Evolutionary conservation across 2,113 vertebrate species (phyloP), one percentile per base, ranked within the genome.

Genomic region (Cyprinus carpio): DNA sequence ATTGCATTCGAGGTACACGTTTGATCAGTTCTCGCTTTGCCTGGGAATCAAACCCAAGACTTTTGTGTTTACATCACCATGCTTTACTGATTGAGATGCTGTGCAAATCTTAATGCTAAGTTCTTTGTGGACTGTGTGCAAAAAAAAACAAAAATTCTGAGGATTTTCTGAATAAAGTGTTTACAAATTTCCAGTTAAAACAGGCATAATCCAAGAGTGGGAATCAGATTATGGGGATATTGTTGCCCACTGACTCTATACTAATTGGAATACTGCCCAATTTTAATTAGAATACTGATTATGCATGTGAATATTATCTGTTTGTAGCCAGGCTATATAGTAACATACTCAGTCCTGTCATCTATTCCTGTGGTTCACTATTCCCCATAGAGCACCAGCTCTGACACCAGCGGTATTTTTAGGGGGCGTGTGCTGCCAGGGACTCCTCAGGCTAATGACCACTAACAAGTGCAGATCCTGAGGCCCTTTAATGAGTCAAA

Each of bases 391-490:
- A 27, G 74, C 72, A 75, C 4, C 27, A 54, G n/a, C 12, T 29
- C 29, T 76, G 46, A 76, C 23, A 51, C 46, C 49, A 71, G 34
- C 60, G 56, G 64, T 85, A 11, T 80, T 43, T 71, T 16, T 51
- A 60, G 54, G 46, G 62, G 84, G 58, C 18, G 37, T 81, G 51
- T 25, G 37, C 81, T 85, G 86, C 58, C 75, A 87, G 60, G 10
- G 18, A 18, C 81, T 81, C 71, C 86, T 89, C 86, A 78, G 81
- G 75, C 81, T 87, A 89, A 89, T 87, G 76, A 78, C 71, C 2
- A 31, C 78, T 89, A 89, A 89, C 82, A 84, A 87, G 71, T 65
- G 40, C 10, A 78, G 83, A 29, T 75, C 64, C 74, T 16, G 82
- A 79, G 86, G 46, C 23, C 15, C 69, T 85, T 80, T 87, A 87